Evolutionary conservation across 2,888 invertebrate genomes (phyloP), one percentile per base, ranked within the genome.

Genomic region (Sarcophaga carnaria): DNA sequence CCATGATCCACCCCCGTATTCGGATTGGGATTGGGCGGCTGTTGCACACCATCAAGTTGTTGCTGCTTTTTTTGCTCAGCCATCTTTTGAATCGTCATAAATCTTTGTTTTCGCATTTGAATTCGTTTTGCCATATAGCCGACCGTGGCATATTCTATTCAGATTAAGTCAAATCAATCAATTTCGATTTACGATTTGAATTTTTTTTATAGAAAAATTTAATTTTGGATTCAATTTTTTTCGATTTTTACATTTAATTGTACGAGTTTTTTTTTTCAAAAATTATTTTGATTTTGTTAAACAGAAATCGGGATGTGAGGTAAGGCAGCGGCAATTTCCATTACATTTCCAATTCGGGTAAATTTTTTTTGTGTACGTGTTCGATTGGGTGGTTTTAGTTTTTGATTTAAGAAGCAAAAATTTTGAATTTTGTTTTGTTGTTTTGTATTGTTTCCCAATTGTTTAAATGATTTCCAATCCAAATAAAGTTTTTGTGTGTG

Each of bases 101-200:
- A 97, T 93, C 98, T 96, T 94, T 97, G 98, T 95, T 98, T 98
- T 93, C 98, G 95, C 97, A 98, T 98, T 94, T 98, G 98, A 94
- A 98, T 97, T 94, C 98, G 95, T 95, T 98, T 99, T 90, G 98
- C 98, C 97, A 99, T 97, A 94, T 99, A 99, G 90, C 98, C 98
- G 91, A 99, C 99, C 89, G 98, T 97, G 89, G 99, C 99, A 94
- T 99, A 99, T 95, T 99, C 99, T 98, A 96, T 89, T 90, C 76
- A 88, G 83, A 85, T 85, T 80, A 85, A 85, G 76, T 85, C 84
- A 85, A 85, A 80, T 85, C 80, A 85, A 85, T 85, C 80, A 85
- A 85, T 85, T 79, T 86, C 59, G 64, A 80, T 83, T 84, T 84
- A 80, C 63, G 79, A 75, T 80, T 84, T 80, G 60, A 83, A 22